A percentile compares a stretch with the other conserved stretches of the same genome.
Evolutionary conservation across 2,888 invertebrate species (phyloP).

Genomic region (Harpagoxenus sublaevis): DNA sequence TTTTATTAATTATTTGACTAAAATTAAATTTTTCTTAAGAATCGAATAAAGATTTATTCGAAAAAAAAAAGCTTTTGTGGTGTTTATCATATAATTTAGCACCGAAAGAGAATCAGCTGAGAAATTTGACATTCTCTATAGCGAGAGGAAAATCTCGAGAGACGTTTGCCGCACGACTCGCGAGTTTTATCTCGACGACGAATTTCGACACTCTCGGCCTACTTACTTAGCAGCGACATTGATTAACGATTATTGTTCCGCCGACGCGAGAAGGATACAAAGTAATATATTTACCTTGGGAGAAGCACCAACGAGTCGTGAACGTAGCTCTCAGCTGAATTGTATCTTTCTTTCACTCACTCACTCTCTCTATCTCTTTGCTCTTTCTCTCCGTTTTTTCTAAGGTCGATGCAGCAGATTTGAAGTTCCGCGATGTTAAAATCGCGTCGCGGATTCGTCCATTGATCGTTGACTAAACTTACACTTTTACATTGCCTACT

Average conservation of each 20-base stretch:
- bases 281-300: constrained; percentile 65
- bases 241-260: constrained; percentile 59
- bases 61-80: not conserved
- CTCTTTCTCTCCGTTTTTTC: constrained; percentile 15
- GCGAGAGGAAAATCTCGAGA: constrained; percentile 29
- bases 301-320: constrained; percentile 68
- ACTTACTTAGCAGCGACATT: constrained; percentile 63
- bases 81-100: not conserved
- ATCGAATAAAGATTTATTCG: not conserved
- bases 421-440: constrained; percentile 55
- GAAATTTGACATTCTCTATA: not conserved
- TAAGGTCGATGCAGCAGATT: constrained; percentile 56
- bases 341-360: constrained; percentile 33
- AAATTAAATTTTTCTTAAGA: constrained; percentile 16
- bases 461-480: constrained; percentile 61
- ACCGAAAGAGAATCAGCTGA: not conserved
- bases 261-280: constrained; percentile 52
- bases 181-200: constrained; percentile 37
- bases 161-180: constrained; percentile 26
- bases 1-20: constrained; percentile 21
- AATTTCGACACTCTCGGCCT: constrained; percentile 58
- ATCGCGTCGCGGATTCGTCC: constrained; percentile 23
- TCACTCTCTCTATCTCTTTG: not conserved
- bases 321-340: constrained; percentile 56
- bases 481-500: constrained; percentile 60